A percentile compares a stretch with the other conserved stretches of the same genome.
Conservation (phyloP, 2,888 invertebrate genomes). For the Automeris io region DNA sequence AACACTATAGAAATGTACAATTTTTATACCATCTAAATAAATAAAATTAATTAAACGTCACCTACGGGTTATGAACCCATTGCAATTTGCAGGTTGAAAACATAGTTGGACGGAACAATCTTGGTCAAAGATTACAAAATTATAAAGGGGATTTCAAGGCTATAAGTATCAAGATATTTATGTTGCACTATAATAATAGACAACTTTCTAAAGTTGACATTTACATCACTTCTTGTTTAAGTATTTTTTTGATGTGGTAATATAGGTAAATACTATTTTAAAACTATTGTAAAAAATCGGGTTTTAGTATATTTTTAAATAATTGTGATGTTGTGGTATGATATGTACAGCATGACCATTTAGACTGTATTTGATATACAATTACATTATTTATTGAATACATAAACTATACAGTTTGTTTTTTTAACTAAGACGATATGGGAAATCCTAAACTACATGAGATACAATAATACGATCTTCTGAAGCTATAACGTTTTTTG, state of each 20-base stretch:
- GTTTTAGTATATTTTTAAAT: no score
- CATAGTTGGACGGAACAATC: conserved; percentile 44
- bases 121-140: conserved; percentile 40
- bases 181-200: conserved; percentile 44
- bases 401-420: no score
- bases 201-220: conserved; percentile 69
- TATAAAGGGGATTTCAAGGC: conserved; percentile 22
- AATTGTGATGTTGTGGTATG: no score
- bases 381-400: no score
- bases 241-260: conserved; percentile 6
- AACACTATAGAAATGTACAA: conserved; percentile 71
- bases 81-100: conserved; percentile 73
- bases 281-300: no score
- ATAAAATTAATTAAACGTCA: conserved; percentile 72
- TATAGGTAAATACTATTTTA: no score
- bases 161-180: conserved; percentile 44
- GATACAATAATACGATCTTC: no score
- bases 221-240: conserved; percentile 15
- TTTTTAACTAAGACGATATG: no score
- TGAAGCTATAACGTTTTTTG: no score
- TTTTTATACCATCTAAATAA: conserved; percentile 67
- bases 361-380: no score
- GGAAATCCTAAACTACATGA: no score
- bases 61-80: conserved; percentile 75
- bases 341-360: no score